Percentiles rank a stretch among this genome's conserved stretches.
phyloP scores from a whole-genome alignment of 2,113 vertebrate genomes.

The Gnathonemus longibarbis region DNA sequence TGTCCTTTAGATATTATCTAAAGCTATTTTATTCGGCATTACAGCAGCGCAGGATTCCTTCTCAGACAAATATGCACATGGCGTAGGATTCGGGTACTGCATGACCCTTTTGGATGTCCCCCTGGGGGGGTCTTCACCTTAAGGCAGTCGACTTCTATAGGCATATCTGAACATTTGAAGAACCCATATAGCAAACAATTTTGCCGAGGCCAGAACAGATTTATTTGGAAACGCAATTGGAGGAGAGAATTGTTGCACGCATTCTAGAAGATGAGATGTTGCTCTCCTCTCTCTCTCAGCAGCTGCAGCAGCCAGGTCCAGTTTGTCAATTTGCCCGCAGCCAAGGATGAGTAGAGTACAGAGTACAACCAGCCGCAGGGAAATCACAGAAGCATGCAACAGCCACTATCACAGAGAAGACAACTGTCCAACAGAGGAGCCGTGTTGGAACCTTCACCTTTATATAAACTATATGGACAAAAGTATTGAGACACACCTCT shows the following conservation, averaged over 20 bases:
- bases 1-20: background rate
- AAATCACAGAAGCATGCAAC: background rate
- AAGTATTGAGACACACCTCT: background rate
- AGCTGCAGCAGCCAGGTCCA: background rate
- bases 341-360: background rate
- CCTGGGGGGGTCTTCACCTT: background rate
- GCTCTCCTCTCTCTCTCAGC: background rate
- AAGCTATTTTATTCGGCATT: background rate
- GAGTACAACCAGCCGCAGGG: background rate
- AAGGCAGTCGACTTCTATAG: background rate
- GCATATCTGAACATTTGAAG: background rate
- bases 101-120: background rate
- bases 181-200: background rate
- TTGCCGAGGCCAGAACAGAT: background rate
- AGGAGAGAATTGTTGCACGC: background rate
- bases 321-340: background rate
- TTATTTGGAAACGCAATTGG: background rate
- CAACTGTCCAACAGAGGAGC: constrained; percentile 14
- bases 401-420: background rate
- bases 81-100: no score
- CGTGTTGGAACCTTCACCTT: background rate
- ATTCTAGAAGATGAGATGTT: background rate
- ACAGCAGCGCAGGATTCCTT: background rate
- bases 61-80: background rate
- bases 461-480: background rate